Conservation (phyloP, 2,888 invertebrate genomes). For the Mesoligia furuncula region DNA sequence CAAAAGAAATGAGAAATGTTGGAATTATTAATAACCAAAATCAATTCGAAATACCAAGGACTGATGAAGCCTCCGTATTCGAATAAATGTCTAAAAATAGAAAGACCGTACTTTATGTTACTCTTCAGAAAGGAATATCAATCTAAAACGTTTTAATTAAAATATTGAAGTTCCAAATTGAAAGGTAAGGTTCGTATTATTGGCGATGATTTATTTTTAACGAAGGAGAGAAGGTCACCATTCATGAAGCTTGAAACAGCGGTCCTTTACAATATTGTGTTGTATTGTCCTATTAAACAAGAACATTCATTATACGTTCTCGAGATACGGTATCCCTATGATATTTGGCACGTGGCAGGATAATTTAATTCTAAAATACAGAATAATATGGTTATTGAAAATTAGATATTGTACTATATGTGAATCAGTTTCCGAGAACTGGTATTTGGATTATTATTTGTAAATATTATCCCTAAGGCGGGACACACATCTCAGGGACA, state of each 20-base stretch:
- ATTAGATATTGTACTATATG: neutral
- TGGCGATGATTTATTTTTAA: slow-evolving; percentile 44
- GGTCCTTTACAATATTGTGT: slow-evolving; percentile 23
- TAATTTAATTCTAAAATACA: slow-evolving; percentile 11
- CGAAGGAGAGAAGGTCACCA: slow-evolving; percentile 5
- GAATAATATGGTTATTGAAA: slow-evolving; percentile 13
- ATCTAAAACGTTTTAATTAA: slow-evolving; percentile 57
- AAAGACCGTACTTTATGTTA: neutral
- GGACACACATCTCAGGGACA: neutral
- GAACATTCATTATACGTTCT: slow-evolving; percentile 19
- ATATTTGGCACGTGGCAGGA: slow-evolving; percentile 13
- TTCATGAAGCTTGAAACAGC: neutral
- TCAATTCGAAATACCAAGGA: slow-evolving; percentile 11
- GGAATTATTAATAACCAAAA: slow-evolving; percentile 11
- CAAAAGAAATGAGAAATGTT: neutral
- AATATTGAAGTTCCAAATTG: slow-evolving; percentile 38
- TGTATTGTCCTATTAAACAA: slow-evolving; percentile 18
- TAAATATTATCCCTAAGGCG: neutral
- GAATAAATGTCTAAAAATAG: slow-evolving; percentile 39
- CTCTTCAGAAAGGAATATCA: slow-evolving; percentile 32
- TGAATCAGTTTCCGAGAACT: neutral
- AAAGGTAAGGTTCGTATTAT: slow-evolving; percentile 35
- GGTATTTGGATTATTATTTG: neutral
- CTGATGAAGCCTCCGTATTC: neutral
- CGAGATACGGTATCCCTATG: neutral